These are phyloP conservation scores for Melanotaenia maccullochi DNA, from an alignment of 2,797 vertebrate species.

Conservation along the genomic window DNA sequence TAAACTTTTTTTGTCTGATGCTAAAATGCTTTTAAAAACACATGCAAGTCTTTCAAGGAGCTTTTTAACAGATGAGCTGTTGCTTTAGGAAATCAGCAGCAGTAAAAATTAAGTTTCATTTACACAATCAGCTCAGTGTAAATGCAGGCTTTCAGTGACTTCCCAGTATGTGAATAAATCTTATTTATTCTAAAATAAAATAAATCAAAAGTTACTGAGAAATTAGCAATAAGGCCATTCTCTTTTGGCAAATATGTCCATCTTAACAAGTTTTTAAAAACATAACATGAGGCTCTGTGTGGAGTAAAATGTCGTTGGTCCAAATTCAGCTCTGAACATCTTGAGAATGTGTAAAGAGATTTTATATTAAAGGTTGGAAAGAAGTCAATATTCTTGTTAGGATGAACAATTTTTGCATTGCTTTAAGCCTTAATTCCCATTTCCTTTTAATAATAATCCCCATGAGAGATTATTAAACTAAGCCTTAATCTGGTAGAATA, in stretches of 20 bases:
- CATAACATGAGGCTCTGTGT: neutral
- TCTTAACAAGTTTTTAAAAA: conserved; percentile 49
- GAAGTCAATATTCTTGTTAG: conserved; percentile 38
- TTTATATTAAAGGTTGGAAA: neutral
- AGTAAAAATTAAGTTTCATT: conserved; percentile 24
- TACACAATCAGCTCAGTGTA: conserved; percentile 46
- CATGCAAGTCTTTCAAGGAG: conserved; percentile 20
- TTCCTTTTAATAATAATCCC: neutral
- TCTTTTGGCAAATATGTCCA: conserved; percentile 39
- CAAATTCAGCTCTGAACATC: too few relatives aligned
- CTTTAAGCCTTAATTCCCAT: conserved; percentile 24
- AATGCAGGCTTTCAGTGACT: conserved; percentile 29
- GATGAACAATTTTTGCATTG: conserved; percentile 55
- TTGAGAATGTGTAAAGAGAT: too few relatives aligned
- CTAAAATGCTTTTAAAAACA: conserved; percentile 39
- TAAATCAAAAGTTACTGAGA: neutral
- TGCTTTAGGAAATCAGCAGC: conserved; percentile 12
- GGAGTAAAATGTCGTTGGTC: too few relatives aligned
- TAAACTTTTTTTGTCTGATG: neutral
- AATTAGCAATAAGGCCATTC: conserved; percentile 37
- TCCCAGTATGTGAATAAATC: neutral
- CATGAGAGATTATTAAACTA: too few relatives aligned
- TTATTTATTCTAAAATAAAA: conserved; percentile 5
- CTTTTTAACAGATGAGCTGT: neutral
- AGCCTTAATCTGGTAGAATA: too few relatives aligned